These are phyloP conservation scores for Teinopalpus imperialis DNA, from an alignment of 2,888 invertebrate genomes.

Conservation along the genomic window DNA sequence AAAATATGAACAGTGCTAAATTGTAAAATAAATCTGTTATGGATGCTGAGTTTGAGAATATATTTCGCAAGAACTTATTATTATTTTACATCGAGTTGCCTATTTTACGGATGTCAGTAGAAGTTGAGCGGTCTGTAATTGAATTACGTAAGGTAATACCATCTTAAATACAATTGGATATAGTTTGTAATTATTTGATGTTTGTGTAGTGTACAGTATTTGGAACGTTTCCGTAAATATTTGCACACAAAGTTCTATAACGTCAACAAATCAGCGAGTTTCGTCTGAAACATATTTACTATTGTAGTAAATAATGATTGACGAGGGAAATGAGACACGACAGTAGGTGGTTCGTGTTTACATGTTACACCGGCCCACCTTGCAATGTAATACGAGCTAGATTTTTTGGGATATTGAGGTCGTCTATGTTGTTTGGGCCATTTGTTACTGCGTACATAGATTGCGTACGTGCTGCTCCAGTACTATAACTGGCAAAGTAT, in stretches of 20 bases:
- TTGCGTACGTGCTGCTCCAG: conserved; percentile 11
- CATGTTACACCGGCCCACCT: conserved; percentile 17
- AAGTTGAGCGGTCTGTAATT: not conserved
- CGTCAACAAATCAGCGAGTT: conserved; percentile 26
- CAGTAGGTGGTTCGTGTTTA: conserved; percentile 44
- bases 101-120: conserved; percentile 7
- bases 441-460: conserved; percentile 7
- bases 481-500: not conserved
- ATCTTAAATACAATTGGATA: conserved; percentile 7
- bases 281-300: conserved; percentile 32
- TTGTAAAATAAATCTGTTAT: conserved; percentile 16
- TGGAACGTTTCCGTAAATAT: conserved; percentile 19
- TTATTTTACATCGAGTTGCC: conserved; percentile 29
- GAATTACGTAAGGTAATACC: not conserved
- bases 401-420: conserved; percentile 25
- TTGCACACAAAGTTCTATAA: conserved; percentile 4
- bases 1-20: not conserved
- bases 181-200: conserved; percentile 8
- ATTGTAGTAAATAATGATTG: conserved; percentile 38
- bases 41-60: conserved; percentile 37
- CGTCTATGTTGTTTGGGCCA: conserved; percentile 17
- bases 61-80: conserved; percentile 34
- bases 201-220: conserved; percentile 7
- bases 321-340: conserved; percentile 43
- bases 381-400: conserved; percentile 22